Conservation (phyloP, 2,113 vertebrate genomes). For the Osmerus eperlanus region DNA sequence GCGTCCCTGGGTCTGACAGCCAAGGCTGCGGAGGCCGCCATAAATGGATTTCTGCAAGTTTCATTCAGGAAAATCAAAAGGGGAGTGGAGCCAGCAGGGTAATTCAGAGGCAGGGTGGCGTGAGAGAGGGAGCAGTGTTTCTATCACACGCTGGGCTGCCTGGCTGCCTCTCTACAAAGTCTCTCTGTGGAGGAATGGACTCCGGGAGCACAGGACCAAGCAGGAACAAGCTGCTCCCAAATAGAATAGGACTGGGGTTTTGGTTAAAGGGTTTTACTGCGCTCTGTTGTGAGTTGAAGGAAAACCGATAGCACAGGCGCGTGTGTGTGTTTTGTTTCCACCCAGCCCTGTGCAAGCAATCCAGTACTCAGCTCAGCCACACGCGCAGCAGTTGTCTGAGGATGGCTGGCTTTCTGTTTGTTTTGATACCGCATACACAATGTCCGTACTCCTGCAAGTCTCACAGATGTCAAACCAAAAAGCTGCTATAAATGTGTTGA, state of each 20-base stretch:
- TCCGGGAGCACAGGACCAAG: constrained; percentile 6
- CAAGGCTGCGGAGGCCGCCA: constrained; percentile 52
- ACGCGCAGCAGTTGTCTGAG: constrained; percentile 6
- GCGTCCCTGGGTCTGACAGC: constrained; percentile 51
- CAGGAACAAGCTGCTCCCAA: background rate
- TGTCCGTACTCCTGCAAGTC: constrained; percentile 19
- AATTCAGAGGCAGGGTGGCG: constrained; percentile 33
- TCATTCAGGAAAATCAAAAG: constrained; percentile 58
- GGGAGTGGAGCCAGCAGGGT: constrained; percentile 7
- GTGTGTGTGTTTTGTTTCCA: background rate
- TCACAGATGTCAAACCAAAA: constrained; percentile 42
- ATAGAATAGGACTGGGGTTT: constrained; percentile 2
- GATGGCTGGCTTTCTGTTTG: constrained; percentile 19
- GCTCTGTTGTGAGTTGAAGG: background rate
- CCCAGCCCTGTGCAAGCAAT: background rate
- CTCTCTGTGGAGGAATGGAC: constrained; percentile 8
- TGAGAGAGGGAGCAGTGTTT: constrained; percentile 24
- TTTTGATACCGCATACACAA: constrained; percentile 25
- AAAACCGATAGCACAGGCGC: background rate
- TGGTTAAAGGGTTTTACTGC: background rate
- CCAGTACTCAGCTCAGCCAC: background rate
- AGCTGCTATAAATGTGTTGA: background rate
- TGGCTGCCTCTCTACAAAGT: background rate
- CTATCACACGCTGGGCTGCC: constrained; percentile 18
- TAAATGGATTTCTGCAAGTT: constrained; percentile 67